phyloP scores from a whole-genome alignment of 1,140 invertebrate genomes.

The Orchesella cincta region DNA sequence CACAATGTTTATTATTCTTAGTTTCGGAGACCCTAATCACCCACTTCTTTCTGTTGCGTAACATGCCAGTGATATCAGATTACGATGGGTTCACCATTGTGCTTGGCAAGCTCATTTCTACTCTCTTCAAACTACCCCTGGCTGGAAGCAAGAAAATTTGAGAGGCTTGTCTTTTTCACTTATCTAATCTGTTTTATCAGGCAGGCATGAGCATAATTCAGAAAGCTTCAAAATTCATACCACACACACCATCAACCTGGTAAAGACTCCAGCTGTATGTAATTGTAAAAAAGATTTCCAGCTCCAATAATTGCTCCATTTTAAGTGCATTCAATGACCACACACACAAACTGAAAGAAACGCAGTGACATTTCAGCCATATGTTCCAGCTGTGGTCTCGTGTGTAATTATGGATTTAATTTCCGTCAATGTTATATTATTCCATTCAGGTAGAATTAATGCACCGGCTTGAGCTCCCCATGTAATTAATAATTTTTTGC shows the following conservation, averaged over 20 bases:
- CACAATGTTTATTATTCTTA: no score
- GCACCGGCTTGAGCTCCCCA: no score
- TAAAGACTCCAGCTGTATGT: not conserved
- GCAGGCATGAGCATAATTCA: slow-evolving; percentile 2
- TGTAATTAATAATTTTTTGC: no score
- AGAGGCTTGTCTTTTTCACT: slow-evolving; percentile 22
- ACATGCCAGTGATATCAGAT: no score
- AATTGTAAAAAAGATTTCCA: slow-evolving; percentile 8
- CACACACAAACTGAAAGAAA: slow-evolving; percentile 5
- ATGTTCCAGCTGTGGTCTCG: not conserved
- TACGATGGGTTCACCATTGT: no score
- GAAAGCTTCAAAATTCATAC: not conserved
- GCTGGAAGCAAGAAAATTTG: not conserved
- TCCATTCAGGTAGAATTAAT: not conserved
- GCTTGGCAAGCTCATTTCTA: not conserved
- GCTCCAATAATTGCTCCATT: not conserved
- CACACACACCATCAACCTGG: not conserved
- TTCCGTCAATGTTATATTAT: not conserved
- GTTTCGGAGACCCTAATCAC: no score
- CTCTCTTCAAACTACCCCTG: not conserved
- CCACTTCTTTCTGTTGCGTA: no score
- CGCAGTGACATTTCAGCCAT: not conserved
- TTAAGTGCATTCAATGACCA: slow-evolving; percentile 25
- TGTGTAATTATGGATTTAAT: slow-evolving; percentile 25
- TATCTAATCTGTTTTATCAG: slow-evolving; percentile 24